phyloP scores from a whole-genome alignment of 2,113 vertebrate species.

The Centropus unirufus region DNA sequence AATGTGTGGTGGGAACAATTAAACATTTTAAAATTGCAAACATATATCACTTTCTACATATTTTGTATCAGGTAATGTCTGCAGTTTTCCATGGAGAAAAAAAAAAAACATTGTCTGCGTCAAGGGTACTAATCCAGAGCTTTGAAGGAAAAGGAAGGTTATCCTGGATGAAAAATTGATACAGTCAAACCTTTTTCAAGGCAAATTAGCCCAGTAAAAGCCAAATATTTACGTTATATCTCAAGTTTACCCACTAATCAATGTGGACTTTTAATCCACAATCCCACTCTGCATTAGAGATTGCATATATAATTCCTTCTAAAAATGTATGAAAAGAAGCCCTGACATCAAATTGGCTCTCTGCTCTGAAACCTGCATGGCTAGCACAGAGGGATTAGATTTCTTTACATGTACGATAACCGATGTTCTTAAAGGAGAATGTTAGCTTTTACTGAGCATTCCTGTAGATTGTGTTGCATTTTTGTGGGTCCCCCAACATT shows the following conservation, averaged over 20 bases:
- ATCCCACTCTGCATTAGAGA: not conserved
- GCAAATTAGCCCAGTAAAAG: not conserved
- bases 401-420: not conserved
- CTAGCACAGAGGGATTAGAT: not conserved
- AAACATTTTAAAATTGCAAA: not conserved
- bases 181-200: not conserved
- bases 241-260: constrained; percentile 29
- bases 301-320: not conserved
- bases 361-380: not conserved
- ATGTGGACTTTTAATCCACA: constrained; percentile 11
- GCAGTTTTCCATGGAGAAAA: not conserved
- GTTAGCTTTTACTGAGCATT: not conserved
- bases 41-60: not conserved
- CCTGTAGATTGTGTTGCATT: not conserved
- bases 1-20: not conserved
- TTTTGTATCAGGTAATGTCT: not conserved
- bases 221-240: constrained; percentile 6
- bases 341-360: not conserved
- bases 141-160: not conserved
- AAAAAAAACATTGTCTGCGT: constrained; percentile 17
- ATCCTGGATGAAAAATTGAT: not conserved
- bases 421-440: not conserved
- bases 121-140: not conserved
- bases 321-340: not conserved
- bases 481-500: not conserved